Base-by-base conservation (phyloP, 2,113 vertebrate genomes). In the Nyctereutes procyonoides region DNA sequence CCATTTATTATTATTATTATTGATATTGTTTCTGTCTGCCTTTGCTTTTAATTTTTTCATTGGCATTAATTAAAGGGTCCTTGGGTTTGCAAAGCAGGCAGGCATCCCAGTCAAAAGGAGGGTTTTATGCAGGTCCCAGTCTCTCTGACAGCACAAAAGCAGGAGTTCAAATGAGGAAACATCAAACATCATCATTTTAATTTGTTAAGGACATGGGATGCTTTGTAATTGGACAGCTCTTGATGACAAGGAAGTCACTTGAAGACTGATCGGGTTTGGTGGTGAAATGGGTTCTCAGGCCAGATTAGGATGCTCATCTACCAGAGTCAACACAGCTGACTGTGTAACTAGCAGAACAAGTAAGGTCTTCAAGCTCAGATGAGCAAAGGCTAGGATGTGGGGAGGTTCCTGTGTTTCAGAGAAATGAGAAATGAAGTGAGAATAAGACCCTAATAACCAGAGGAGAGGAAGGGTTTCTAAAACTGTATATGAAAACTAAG, bases 1-100 rank as follows among this genome's bases (percentile, higher is more conserved):
- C 0, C 30, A 77, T 95, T 97, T 98, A 89, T 97, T 97, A 86
- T 87, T 95, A 97, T 88, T 96, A 77, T 98, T 90, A 96, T 88
- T 73, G 60, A n/a, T 73, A 55, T 51, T 93, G 56, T 90, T 92
- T 97, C 90, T 94, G 83, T 58, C 38, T 98, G 86, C 74, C 69
- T 98, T 76, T 95, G 43, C 94, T 98, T 98, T 98, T 96, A 98
- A 95, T 92, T 95, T 82, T 97, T 84, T 79, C n/a, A 84, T 76
- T 98, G 95, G 87, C 92, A 97, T 97, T 98, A 89, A 97, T 98
- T 98, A 98, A 98, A 97, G 76, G 86, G 87, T 98, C 90, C 89
- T 97, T 95, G 88, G 95, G 92, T 71, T 98, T 96, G 53, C 96
- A 97, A 77, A 88, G 92, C 55, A 88, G 88, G 83, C 74, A 97